These are phyloP conservation scores for Helicoverpa armigera DNA, from an alignment of 1,140 invertebrate genomes.

Conservation along the genomic window DNA sequence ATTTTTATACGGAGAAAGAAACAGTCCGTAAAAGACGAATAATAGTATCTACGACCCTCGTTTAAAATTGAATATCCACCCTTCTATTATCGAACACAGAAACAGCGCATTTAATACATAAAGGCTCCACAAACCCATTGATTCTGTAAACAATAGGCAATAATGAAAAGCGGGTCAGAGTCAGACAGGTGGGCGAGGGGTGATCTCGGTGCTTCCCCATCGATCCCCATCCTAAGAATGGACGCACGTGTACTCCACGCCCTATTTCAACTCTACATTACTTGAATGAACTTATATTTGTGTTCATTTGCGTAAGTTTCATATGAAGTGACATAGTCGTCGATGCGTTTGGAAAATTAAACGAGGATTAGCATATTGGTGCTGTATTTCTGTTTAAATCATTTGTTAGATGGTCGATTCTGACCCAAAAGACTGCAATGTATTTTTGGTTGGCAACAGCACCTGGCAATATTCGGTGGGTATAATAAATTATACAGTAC, in stretches of 20 bases:
- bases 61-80: background rate
- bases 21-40: background rate
- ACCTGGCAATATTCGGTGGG: background rate
- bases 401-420: background rate
- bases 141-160: conserved; percentile 39
- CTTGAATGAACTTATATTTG: conserved; percentile 45
- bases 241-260: conserved; percentile 41
- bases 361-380: too few species aligned
- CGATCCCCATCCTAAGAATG: conserved; percentile 8
- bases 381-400: background rate
- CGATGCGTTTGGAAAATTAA: background rate
- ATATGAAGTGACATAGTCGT: background rate
- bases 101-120: conserved; percentile 23
- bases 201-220: conserved; percentile 28
- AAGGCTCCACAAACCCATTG: conserved; percentile 26
- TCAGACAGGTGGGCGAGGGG: conserved; percentile 54
- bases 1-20: background rate
- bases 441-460: conserved; percentile 1
- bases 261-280: conserved; percentile 35
- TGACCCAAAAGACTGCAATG: background rate
- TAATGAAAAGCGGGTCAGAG: conserved; percentile 58
- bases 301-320: background rate
- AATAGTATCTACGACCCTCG: too few species aligned
- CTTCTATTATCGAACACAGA: background rate
- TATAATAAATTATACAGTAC: background rate